Evolutionary conservation across 2,888 invertebrate genomes (phyloP).

Genomic region (Aporophyla nigra): DNA sequence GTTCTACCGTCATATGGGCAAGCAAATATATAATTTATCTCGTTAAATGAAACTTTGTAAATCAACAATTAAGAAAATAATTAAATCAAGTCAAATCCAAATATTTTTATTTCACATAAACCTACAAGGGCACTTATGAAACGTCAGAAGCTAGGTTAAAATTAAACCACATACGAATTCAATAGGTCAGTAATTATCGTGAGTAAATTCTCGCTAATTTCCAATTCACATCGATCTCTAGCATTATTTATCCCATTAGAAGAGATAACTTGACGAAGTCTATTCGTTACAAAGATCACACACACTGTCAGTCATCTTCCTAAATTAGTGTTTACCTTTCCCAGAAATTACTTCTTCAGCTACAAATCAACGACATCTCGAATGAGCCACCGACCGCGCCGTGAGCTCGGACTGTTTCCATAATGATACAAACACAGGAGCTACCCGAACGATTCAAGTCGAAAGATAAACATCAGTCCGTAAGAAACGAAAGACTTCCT

Average conservation of each 20-base stretch:
- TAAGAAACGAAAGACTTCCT: constrained; percentile 15
- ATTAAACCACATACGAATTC: no score
- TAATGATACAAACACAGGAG: constrained; percentile 21
- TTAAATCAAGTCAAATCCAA: no score
- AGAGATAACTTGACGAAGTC: not conserved
- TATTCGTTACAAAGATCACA: no score
- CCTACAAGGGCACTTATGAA: no score
- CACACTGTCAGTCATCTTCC: not conserved
- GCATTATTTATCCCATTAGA: not conserved
- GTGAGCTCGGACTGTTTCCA: constrained; percentile 6
- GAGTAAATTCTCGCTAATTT: not conserved
- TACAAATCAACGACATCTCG: not conserved
- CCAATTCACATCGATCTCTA: not conserved
- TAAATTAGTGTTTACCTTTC: not conserved
- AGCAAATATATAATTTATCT: not conserved
- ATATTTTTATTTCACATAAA: no score
- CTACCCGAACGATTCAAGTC: constrained; percentile 16
- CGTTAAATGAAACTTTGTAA: no score
- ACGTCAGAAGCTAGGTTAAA: no score
- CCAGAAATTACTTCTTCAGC: not conserved
- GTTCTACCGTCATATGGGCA: not conserved
- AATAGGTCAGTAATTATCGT: not conserved
- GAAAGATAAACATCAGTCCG: constrained; percentile 31
- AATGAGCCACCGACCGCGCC: not conserved
- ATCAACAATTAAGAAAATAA: no score